phyloP scores from a whole-genome alignment of 2,888 invertebrate genomes.

The Lycaena phlaeas region DNA sequence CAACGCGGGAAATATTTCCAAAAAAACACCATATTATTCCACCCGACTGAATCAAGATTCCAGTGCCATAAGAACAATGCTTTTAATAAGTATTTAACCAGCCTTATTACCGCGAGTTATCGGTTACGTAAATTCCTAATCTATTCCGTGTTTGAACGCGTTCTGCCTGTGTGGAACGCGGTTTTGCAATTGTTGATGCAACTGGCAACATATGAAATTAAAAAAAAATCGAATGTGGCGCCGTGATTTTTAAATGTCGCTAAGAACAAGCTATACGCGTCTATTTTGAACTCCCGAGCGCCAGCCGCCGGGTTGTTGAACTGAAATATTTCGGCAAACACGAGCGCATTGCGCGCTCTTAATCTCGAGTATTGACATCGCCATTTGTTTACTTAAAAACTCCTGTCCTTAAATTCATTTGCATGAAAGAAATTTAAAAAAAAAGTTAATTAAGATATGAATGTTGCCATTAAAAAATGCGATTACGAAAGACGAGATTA shows the following conservation, averaged over 20 bases:
- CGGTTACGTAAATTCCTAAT: constrained; percentile 15
- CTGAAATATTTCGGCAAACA: constrained; percentile 72
- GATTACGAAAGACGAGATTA: constrained; percentile 18
- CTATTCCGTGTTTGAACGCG: constrained; percentile 17
- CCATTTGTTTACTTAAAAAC: constrained; percentile 37
- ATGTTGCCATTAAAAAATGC: too few relatives aligned
- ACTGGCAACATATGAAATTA: not conserved
- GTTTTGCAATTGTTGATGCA: constrained; percentile 8
- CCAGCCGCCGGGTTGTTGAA: constrained; percentile 67
- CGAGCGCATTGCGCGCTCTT: constrained; percentile 59
- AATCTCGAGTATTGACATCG: constrained; percentile 47
- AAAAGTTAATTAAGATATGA: too few relatives aligned
- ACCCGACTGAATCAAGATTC: constrained; percentile 19
- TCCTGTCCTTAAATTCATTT: constrained; percentile 12
- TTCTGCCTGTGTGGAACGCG: constrained; percentile 9
- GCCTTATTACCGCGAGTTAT: constrained; percentile 16
- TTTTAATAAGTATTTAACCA: not conserved
- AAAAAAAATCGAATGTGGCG: not conserved
- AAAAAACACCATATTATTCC: constrained; percentile 36
- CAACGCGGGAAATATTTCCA: constrained; percentile 50
- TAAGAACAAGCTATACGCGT: constrained; percentile 43
- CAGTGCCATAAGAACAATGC: constrained; percentile 5
- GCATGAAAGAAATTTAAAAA: constrained; percentile 5
- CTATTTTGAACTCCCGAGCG: constrained; percentile 68
- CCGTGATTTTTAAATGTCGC: not conserved